Base-by-base conservation (phyloP, 1,140 invertebrate species). In the Hycleus phaleratus region DNA sequence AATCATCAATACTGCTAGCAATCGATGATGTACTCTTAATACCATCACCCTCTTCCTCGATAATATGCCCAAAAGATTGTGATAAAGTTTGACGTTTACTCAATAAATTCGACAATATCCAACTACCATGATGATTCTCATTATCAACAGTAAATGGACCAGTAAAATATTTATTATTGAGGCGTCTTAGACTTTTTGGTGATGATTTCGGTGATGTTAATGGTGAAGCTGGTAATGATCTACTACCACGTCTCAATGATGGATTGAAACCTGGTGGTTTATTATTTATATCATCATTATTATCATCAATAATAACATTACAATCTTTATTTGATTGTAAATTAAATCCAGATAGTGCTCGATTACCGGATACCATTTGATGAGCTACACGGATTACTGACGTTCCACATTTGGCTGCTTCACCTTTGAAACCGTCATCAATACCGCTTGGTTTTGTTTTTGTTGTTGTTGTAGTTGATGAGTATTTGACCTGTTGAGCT, bases 381-480 rank as follows among this genome's bases (percentile, higher is more conserved):
- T 82, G 81, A 0, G 86, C 87, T 46, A 89, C 84, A 66, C 81
- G 79, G 58, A 87, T 81, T 32, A 88, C 82, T 2, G 85, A 87
- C 57, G 77, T 82, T 49, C 85, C 85, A 59, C 85, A 86, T 26
- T 82, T 81, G 39, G 84, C 82, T 38, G 81, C 78, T 63, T 85
- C 82, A 1, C 83, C 81, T 70, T 85, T 84, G 72, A 86, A 84
- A 49, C 82, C 85, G 74, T 87, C 84, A 63, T 86, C 83, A 0
- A 79, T 78, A 0, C 81, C 82, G 24, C 78, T 79, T 4, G 84
- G 79, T 71, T 85, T 86, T 49, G 76, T 66, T 59, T 74, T 71
- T 32, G 44, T 51, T 32, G 25, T 9, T 12, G 11, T 12, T 26
- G 9, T 51, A 18, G 49, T 52, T 6, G 51, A 46, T 48, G 49